Evolutionary conservation across 2,888 invertebrate genomes (phyloP).

Genomic region (Caenorhabditis drosophilae): DNA sequence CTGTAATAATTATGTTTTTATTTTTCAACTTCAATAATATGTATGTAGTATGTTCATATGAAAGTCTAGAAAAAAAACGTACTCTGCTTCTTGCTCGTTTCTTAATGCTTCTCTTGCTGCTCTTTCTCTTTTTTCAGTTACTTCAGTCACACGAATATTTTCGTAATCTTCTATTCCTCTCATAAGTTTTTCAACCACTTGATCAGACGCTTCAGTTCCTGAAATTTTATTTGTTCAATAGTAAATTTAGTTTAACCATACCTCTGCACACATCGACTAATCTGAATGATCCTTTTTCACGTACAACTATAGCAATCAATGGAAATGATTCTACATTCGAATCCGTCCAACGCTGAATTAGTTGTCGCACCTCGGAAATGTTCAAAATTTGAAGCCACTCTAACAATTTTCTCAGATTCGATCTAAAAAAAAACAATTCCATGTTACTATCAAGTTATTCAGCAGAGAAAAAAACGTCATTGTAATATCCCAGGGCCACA

Average conservation of each 20-base stretch:
- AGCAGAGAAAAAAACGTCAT: too few species aligned
- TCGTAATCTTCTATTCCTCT: conserved; percentile 52
- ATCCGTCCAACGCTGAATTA: conserved; percentile 21
- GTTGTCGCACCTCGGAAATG: conserved; percentile 37
- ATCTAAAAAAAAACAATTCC: conserved; percentile 5
- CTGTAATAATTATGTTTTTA: conserved; percentile 11
- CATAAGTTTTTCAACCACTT: conserved; percentile 56
- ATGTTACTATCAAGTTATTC: too few species aligned
- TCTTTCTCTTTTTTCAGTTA: conserved; percentile 47
- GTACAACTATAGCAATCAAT: conserved; percentile 51
- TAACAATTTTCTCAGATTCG: conserved; percentile 79
- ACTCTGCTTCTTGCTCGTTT: conserved; percentile 60
- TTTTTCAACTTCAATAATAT: not conserved
- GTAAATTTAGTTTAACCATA: conserved; percentile 12
- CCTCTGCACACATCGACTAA: conserved; percentile 43
- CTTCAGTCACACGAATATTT: conserved; percentile 35
- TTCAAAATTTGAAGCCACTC: conserved; percentile 46
- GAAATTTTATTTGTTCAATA: too few species aligned
- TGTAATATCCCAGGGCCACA: conserved; percentile 97
- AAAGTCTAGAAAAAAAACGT: too few species aligned
- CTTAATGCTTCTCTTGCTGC: conserved; percentile 58
- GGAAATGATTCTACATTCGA: conserved; percentile 50
- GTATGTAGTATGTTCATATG: too few species aligned
- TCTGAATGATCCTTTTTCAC: conserved; percentile 42
- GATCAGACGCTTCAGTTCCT: conserved; percentile 41